These are phyloP conservation scores for Drosophila demipolita DNA, from an alignment of 2,888 invertebrate genomes.

Conservation along the genomic window DNA sequence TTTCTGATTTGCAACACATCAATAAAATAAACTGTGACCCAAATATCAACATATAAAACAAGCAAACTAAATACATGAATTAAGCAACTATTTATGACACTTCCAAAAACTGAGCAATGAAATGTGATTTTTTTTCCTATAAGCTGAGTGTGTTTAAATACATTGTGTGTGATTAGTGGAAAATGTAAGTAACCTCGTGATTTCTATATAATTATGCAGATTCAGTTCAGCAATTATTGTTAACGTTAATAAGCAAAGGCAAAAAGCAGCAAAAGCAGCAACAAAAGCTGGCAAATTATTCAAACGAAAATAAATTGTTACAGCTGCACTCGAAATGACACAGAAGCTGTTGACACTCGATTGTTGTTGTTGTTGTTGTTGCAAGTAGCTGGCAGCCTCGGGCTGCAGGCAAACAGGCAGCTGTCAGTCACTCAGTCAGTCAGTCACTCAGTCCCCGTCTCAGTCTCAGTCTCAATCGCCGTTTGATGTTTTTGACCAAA, in stretches of 20 bases:
- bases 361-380: constrained; percentile 32
- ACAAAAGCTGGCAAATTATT: constrained; percentile 70
- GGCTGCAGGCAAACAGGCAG: constrained; percentile 48
- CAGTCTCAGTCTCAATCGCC: constrained; percentile 47
- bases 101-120: constrained; percentile 17
- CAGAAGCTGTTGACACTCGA: constrained; percentile 58
- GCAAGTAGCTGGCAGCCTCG: constrained; percentile 40
- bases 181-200: constrained; percentile 70
- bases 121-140: constrained; percentile 9
- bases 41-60: background rate
- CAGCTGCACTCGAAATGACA: constrained; percentile 78
- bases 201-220: constrained; percentile 80
- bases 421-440: constrained; percentile 69
- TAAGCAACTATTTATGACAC: constrained; percentile 28
- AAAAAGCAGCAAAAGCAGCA: background rate
- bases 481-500: constrained; percentile 80
- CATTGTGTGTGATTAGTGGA: constrained; percentile 16
- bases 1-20: background rate
- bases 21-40: background rate
- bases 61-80: constrained; percentile 3
- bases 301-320: constrained; percentile 64
- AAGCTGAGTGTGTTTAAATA: constrained; percentile 19
- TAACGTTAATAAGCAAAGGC: constrained; percentile 64
- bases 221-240: constrained; percentile 70
- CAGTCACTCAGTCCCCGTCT: constrained; percentile 55